These are phyloP conservation scores for Ligdia adustata DNA, from an alignment of 2,888 invertebrate genomes.

Conservation along the genomic window DNA sequence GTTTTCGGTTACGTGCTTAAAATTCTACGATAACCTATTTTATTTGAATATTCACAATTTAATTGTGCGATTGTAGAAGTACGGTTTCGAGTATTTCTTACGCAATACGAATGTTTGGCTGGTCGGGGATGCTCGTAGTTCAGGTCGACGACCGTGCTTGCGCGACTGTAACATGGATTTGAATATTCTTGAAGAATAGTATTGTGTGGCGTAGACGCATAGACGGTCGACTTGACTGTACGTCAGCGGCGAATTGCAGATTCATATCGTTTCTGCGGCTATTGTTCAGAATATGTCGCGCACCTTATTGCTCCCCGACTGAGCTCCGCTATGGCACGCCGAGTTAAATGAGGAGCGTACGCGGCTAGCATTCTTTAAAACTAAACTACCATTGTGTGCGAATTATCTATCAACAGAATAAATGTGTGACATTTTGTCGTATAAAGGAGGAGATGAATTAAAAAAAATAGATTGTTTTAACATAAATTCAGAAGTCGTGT, in stretches of 20 bases:
- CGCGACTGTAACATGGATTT: constrained; percentile 47
- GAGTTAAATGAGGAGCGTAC: constrained; percentile 71
- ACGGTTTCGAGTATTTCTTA: constrained; percentile 32
- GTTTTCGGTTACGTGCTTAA: constrained; percentile 49
- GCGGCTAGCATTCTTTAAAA: constrained; percentile 63
- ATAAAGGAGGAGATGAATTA: constrained; percentile 19
- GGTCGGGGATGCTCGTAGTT: constrained; percentile 36
- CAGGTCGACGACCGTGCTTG: constrained; percentile 56
- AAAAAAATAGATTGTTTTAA: constrained; percentile 7
- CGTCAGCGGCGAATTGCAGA: constrained; percentile 74
- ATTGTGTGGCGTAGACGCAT: constrained; percentile 64
- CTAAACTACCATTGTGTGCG: constrained; percentile 35
- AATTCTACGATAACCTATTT: constrained; percentile 44
- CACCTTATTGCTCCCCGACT: constrained; percentile 71
- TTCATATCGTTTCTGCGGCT: constrained; percentile 74
- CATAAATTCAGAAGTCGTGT: constrained; percentile 6
- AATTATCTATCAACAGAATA: constrained; percentile 20
- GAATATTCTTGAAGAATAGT: constrained; percentile 59
- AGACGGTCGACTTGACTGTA: constrained; percentile 56
- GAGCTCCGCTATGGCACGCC: constrained; percentile 62
- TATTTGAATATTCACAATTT: constrained; percentile 29
- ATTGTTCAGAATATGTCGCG: constrained; percentile 83
- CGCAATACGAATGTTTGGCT: constrained; percentile 36
- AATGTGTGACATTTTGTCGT: constrained; percentile 14
- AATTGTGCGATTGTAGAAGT: constrained; percentile 19